Evolutionary conservation across 2,888 invertebrate genomes (phyloP), one percentile per base, ranked within the genome.

Genomic region (Noctuana brunneofusca): DNA sequence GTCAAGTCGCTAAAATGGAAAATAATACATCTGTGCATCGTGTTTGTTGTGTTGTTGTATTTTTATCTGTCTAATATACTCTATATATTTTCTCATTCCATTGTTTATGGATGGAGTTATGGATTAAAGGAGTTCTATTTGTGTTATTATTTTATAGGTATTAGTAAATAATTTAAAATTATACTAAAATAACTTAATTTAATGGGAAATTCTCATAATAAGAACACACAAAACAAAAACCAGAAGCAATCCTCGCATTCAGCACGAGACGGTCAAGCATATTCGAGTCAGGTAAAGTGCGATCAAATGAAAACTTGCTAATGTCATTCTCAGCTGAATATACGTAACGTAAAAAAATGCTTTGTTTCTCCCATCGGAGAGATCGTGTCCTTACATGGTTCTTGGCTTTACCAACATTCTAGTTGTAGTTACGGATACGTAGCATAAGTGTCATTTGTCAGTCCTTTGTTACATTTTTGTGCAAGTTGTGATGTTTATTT

Each of bases 271-370:
- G 82, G 79, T 68, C 87, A 87, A 81, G 79, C 84, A 68, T 89
- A 86, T 74, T 79, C 87, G 65, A 91, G 89, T 78, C 91, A 91
- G 87, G 91, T 91, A 88, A 80, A 76, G 77, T 68, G 70, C 69
- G 78, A 80, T 80, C 75, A 79, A 83, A 80, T 71, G 80, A 85
- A 89, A 89, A 88, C 83, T 89, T 88, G 89, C 86, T 84, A 89
- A 86, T 90, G 91, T 91, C 91, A 91, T 89, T 89, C 90, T 80
- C 89, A 88, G 88, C 86, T 88, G 88, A 84, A 90, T 79, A 84
- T 86, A 81, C 86, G 81, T 86, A 88, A 87, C 85, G 81, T 79
- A 84, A 82, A 80, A n/a, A 80, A 74, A 76, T 71, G 74, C 79
- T 84, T 78, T 81, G 78, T 74, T 73, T 63, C 69, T 78, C 75